Evolutionary conservation across 2,797 vertebrate species (phyloP).

Genomic region (Danio jaintianensis): DNA sequence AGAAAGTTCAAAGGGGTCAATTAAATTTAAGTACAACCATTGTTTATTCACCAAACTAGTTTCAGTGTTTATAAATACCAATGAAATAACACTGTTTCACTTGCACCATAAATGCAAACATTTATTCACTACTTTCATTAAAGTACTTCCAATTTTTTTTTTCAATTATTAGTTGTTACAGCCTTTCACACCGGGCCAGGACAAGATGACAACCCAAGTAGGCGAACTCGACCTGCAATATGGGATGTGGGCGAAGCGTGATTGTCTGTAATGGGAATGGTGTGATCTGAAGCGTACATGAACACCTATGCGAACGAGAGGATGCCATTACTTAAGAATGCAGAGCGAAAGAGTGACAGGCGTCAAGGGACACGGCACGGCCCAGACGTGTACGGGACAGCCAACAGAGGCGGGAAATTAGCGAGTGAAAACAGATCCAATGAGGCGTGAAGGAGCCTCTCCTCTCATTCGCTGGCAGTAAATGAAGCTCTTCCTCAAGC

Average conservation of each 20-base stretch:
- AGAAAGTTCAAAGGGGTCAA: too few relatives aligned
- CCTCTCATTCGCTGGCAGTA: slow-evolving; percentile 59
- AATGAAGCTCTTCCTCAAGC: slow-evolving; percentile 54
- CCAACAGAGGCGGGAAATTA: slow-evolving; percentile 76
- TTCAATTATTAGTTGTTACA: neutral
- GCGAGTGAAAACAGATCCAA: slow-evolving; percentile 81
- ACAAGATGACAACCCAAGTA: slow-evolving; percentile 16
- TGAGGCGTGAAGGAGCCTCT: slow-evolving; percentile 80
- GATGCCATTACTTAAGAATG: slow-evolving; percentile 38
- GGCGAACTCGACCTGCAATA: slow-evolving; percentile 16
- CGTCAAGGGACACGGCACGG: slow-evolving; percentile 53
- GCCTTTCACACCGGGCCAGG: neutral
- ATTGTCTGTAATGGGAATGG: slow-evolving; percentile 18
- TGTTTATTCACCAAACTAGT: too few relatives aligned
- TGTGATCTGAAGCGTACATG: slow-evolving; percentile 21
- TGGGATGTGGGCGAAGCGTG: neutral
- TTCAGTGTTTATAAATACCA: too few relatives aligned
- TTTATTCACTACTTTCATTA: neutral
- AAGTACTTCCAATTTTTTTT: neutral
- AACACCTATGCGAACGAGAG: slow-evolving; percentile 14
- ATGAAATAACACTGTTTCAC: neutral
- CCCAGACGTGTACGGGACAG: slow-evolving; percentile 54
- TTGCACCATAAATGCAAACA: neutral
- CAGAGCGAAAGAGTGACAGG: slow-evolving; percentile 57
- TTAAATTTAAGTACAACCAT: too few relatives aligned